phyloP scores from a whole-genome alignment of 2,888 invertebrate species.

The Catotricha subobsoleta region DNA sequence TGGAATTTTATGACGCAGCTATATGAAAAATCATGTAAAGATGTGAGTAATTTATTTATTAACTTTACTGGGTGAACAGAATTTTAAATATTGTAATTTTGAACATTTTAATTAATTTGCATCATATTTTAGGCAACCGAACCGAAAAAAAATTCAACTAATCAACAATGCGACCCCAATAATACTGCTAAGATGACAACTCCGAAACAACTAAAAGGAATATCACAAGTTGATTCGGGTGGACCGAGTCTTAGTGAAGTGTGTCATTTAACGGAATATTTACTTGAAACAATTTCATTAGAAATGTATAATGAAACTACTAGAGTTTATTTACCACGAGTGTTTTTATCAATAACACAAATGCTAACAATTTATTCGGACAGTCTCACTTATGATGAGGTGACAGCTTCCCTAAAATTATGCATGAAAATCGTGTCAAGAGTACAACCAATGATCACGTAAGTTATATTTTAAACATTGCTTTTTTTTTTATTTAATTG shows the following conservation, averaged over 20 bases:
- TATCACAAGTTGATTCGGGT: slow-evolving; percentile 42
- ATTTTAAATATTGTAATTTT: too few species aligned
- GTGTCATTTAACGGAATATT: slow-evolving; percentile 52
- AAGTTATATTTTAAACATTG: slow-evolving; percentile 12
- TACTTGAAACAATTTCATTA: slow-evolving; percentile 54
- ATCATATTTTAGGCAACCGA: too few species aligned
- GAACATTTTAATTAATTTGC: too few species aligned
- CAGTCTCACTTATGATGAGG: slow-evolving; percentile 32
- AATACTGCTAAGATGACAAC: background rate
- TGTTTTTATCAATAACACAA: slow-evolving; percentile 47
- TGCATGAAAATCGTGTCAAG: slow-evolving; percentile 56
- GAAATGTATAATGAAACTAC: slow-evolving; percentile 63
- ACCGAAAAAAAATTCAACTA: slow-evolving; percentile 14
- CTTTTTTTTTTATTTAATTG: background rate
- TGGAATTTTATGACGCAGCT: slow-evolving; percentile 61
- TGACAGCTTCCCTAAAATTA: slow-evolving; percentile 44
- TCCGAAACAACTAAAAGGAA: background rate
- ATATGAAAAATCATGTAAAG: slow-evolving; percentile 38
- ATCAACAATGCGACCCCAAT: too few species aligned
- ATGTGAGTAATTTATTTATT: too few species aligned
- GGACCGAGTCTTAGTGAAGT: slow-evolving; percentile 47
- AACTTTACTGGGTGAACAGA: too few species aligned
- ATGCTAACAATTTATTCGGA: slow-evolving; percentile 39
- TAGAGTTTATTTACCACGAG: slow-evolving; percentile 56
- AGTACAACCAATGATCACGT: slow-evolving; percentile 47